These are phyloP conservation scores for Dasyurus viverrinus DNA, from an alignment of 2,113 vertebrate genomes.

Conservation along the genomic window DNA sequence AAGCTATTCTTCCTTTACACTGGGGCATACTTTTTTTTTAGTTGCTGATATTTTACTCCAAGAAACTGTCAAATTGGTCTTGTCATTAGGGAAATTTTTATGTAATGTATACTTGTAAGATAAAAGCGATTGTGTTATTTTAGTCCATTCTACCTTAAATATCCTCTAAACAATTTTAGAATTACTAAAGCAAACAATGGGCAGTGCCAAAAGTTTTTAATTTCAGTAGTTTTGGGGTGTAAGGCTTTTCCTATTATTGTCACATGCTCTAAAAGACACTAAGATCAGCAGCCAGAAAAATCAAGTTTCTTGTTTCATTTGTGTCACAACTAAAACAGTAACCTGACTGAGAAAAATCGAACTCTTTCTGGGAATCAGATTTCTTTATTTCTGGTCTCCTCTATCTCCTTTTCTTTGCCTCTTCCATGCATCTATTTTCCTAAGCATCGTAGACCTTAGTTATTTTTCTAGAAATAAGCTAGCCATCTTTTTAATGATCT, in stretches of 20 bases:
- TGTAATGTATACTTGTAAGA: not conserved
- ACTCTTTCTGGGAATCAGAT: not conserved
- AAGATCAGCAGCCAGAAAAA: conserved; percentile 8
- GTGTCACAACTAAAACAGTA: not conserved
- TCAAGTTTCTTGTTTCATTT: not conserved
- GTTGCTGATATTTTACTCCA: conserved; percentile 34
- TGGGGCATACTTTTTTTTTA: conserved; percentile 52
- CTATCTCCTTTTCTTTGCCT: not conserved
- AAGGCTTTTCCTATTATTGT: not conserved
- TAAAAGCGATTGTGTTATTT: conserved; percentile 39
- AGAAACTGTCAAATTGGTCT: conserved; percentile 35
- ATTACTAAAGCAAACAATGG: conserved; percentile 28
- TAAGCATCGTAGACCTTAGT: not conserved
- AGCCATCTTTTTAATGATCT: not conserved
- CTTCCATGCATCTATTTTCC: not conserved
- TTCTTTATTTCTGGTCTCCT: not conserved
- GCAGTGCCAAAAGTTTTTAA: conserved; percentile 24
- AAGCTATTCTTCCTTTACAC: conserved; percentile 60
- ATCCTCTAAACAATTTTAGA: not conserved
- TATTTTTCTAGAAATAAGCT: not conserved
- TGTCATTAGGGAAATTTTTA: not conserved
- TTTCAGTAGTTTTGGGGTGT: conserved; percentile 17
- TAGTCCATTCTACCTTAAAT: conserved; percentile 63
- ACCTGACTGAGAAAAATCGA: not conserved
- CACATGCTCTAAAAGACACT: conserved; percentile 34